phyloP scores from a whole-genome alignment of 2,888 invertebrate species.

The Muscina levida region DNA sequence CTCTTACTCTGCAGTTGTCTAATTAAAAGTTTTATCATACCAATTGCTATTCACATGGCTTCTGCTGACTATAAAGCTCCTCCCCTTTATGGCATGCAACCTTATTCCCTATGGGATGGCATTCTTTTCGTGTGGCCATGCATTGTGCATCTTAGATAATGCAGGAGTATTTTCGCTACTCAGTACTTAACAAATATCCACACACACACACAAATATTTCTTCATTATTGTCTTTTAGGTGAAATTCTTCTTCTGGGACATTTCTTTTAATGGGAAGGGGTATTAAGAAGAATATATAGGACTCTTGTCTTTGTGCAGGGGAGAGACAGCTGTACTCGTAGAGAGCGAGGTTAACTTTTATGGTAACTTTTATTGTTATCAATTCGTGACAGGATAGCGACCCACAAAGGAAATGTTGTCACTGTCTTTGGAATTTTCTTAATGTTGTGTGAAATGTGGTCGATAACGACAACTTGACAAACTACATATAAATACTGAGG shows the following conservation, averaged over 20 bases:
- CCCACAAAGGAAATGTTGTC: conserved; percentile 33
- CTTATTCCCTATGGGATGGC: background rate
- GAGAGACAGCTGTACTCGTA: background rate
- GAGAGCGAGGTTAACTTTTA: conserved; percentile 3
- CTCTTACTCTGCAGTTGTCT: conserved; percentile 2
- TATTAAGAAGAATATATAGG: background rate
- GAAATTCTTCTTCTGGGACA: background rate
- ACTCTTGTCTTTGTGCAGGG: background rate
- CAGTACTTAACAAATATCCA: background rate
- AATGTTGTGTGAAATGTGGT: background rate
- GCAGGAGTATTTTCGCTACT: background rate
- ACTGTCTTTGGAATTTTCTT: background rate
- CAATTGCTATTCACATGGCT: background rate
- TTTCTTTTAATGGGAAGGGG: no score
- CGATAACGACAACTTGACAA: conserved; percentile 3
- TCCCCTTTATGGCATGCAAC: background rate
- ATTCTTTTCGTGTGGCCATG: conserved; percentile 20
- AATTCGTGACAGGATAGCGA: conserved; percentile 39
- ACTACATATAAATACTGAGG: background rate
- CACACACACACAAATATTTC: conserved; percentile 1
- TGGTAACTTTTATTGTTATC: conserved; percentile 40
- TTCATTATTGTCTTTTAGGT: background rate
- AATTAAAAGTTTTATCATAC: conserved; percentile 23
- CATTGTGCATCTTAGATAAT: background rate
- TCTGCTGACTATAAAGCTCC: background rate